Evolutionary conservation across 2,113 vertebrate species (phyloP).

Genomic region (Clarias magur): DNA sequence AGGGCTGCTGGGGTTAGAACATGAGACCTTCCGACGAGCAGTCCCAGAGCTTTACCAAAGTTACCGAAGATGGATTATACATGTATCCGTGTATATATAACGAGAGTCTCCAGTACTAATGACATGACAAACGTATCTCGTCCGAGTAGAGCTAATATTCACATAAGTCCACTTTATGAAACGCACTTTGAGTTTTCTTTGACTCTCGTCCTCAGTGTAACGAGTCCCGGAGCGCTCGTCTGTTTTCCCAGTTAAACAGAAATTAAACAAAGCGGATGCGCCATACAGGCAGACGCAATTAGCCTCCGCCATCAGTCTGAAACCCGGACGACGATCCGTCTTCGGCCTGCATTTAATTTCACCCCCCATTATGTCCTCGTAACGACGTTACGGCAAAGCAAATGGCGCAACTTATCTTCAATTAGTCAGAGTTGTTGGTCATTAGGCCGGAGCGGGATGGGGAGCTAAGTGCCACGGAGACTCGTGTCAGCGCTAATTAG

Average conservation of each 20-base stretch:
- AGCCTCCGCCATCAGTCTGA: not conserved
- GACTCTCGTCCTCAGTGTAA: too few relatives aligned
- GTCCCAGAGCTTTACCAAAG: too few relatives aligned
- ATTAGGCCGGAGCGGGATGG: slow-evolving; percentile 30
- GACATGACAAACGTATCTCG: not conserved
- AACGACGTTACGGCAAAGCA: slow-evolving; percentile 30
- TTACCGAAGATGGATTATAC: too few relatives aligned
- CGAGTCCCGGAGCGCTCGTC: not conserved
- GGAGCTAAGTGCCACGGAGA: not conserved
- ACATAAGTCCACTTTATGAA: not conserved
- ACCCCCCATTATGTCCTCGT: slow-evolving; percentile 34
- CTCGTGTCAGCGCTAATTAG: slow-evolving; percentile 26
- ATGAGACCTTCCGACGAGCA: too few relatives aligned
- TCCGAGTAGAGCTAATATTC: not conserved
- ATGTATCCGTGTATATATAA: too few relatives aligned
- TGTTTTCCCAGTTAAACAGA: slow-evolving; percentile 15
- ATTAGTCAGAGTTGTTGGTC: slow-evolving; percentile 43
- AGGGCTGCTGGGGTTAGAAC: too few relatives aligned
- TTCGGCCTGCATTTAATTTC: slow-evolving; percentile 25
- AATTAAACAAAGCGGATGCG: not conserved
- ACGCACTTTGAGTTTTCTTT: not conserved
- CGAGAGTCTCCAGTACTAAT: not conserved
- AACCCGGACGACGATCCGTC: slow-evolving; percentile 10
- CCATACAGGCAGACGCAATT: slow-evolving; percentile 22
- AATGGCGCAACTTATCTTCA: slow-evolving; percentile 45